A percentile compares a stretch with the other conserved stretches of the same genome.
phyloP scores from a whole-genome alignment of 2,888 invertebrate genomes.

The Ormyrus rosae region DNA sequence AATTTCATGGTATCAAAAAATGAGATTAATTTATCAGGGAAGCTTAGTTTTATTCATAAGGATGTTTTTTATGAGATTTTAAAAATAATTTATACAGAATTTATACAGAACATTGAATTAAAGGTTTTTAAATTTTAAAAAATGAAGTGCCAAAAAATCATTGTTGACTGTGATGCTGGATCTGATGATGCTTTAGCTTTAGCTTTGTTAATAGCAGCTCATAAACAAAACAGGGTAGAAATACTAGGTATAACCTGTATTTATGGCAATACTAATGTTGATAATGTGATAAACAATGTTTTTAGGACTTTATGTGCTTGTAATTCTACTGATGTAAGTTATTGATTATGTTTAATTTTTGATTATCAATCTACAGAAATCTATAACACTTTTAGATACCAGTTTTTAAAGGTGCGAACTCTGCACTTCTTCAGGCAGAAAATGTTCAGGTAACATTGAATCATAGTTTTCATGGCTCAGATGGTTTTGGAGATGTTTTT shows the following conservation, averaged over 20 bases:
- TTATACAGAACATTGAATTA: no score
- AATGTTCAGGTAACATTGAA: slow-evolving; percentile 69
- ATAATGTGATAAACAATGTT: slow-evolving; percentile 84
- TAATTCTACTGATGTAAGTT: slow-evolving; percentile 80
- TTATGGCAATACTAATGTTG: slow-evolving; percentile 84
- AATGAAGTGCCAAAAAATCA: slow-evolving; percentile 67
- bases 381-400: slow-evolving; percentile 79
- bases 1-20: no score
- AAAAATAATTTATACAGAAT: no score
- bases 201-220: slow-evolving; percentile 78
- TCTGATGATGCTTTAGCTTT: slow-evolving; percentile 82
- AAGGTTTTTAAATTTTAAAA: slow-evolving; percentile 1
- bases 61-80: no score
- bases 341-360: slow-evolving; percentile 32
- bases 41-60: no score
- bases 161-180: slow-evolving; percentile 82
- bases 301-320: slow-evolving; percentile 81
- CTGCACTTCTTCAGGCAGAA: slow-evolving; percentile 71
- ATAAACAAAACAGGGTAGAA: slow-evolving; percentile 75
- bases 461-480: slow-evolving; percentile 80
- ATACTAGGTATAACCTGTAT: slow-evolving; percentile 86
- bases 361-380: background rate
- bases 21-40: no score
- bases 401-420: slow-evolving; percentile 81
- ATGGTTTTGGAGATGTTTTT: slow-evolving; percentile 84